phyloP scores from a whole-genome alignment of 2,888 invertebrate species.

The Tenthredo amoena region DNA sequence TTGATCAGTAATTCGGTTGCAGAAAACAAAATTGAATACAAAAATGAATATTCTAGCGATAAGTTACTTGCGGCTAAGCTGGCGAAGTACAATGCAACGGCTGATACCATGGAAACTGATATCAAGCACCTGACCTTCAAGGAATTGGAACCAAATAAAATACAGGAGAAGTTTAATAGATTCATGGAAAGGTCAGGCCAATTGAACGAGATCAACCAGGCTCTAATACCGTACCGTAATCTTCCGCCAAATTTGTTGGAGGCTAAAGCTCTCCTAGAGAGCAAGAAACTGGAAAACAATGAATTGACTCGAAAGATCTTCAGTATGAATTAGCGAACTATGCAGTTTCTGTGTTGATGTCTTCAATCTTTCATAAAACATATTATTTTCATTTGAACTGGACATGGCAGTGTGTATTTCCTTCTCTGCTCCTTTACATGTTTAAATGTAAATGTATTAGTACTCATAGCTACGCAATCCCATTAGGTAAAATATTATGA shows the following conservation, averaged over 20 bases:
- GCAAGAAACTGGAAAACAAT: conserved; percentile 67
- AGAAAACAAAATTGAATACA: conserved; percentile 58
- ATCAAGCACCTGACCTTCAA: conserved; percentile 63
- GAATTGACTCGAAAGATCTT: conserved; percentile 56
- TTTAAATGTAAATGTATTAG: background rate
- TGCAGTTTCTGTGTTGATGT: background rate
- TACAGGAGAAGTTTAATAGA: conserved; percentile 66
- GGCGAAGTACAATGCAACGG: conserved; percentile 67
- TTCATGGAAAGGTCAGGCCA: conserved; percentile 65
- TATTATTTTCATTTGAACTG: background rate
- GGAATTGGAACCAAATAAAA: conserved; percentile 64
- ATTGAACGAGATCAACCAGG: conserved; percentile 64
- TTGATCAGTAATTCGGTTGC: conserved; percentile 60
- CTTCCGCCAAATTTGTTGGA: conserved; percentile 72
- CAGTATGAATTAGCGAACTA: background rate
- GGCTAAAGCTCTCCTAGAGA: conserved; percentile 70
- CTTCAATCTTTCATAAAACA: background rate
- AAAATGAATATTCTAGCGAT: conserved; percentile 62
- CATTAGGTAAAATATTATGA: background rate
- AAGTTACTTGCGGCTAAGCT: conserved; percentile 66
- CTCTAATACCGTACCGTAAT: conserved; percentile 66
- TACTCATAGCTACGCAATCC: background rate
- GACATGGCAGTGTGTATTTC: background rate
- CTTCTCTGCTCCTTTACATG: background rate
- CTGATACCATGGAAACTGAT: conserved; percentile 63